phyloP scores from a whole-genome alignment of 2,797 vertebrate genomes.

The Rhinella marina region DNA sequence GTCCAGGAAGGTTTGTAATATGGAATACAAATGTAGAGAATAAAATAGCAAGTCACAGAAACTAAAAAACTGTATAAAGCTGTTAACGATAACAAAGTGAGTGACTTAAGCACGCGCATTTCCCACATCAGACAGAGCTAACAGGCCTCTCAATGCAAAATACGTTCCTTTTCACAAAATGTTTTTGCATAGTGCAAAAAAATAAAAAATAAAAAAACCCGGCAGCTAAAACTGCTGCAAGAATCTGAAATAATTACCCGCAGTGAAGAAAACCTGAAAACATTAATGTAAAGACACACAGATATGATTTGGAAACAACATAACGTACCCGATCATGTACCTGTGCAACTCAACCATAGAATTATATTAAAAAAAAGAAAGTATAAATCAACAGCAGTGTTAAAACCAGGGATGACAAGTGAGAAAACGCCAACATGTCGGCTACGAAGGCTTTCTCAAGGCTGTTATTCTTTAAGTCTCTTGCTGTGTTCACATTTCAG shows the following conservation, averaged over 20 bases:
- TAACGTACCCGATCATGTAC: conserved; percentile 1
- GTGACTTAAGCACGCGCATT: conserved; percentile 18
- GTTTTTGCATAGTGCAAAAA: conserved; percentile 33
- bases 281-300: conserved; percentile 35
- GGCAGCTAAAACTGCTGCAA: conserved; percentile 18
- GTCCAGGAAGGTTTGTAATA: background rate
- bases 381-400: conserved; percentile 26
- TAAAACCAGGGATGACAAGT: conserved; percentile 26
- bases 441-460: conserved; percentile 21
- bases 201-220: background rate
- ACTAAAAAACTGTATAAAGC: background rate
- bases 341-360: background rate
- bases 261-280: conserved; percentile 14
- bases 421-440: conserved; percentile 24
- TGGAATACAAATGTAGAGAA: background rate
- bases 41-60: conserved; percentile 13
- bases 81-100: background rate
- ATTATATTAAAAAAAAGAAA: background rate
- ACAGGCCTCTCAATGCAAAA: conserved; percentile 50
- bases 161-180: conserved; percentile 40
- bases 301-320: background rate
- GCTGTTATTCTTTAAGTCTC: conserved; percentile 41
- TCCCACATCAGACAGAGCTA: conserved; percentile 20
- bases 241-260: conserved; percentile 49
- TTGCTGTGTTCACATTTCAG: conserved; percentile 48